A percentile compares a stretch with the other conserved stretches of the same genome.
Conservation (phyloP, 2,888 invertebrate species). For the Gari tellinella region DNA sequence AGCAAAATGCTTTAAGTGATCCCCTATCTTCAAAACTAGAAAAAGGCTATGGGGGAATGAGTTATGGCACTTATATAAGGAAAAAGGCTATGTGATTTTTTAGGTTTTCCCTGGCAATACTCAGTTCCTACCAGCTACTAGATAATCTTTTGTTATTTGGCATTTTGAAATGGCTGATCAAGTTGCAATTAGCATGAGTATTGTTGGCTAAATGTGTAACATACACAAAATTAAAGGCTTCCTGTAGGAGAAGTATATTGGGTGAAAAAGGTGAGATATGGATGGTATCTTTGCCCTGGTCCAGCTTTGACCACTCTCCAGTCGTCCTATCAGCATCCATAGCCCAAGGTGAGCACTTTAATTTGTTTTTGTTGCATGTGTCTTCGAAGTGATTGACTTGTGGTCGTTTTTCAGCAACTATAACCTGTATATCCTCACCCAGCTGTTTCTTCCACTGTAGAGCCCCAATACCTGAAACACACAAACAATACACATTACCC, state of each 20-base stretch:
- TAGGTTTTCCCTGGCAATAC: too few relatives aligned
- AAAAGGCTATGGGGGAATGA: too few relatives aligned
- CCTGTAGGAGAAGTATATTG: slow-evolving; percentile 68
- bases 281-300: slow-evolving; percentile 63
- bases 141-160: too few relatives aligned
- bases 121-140: too few relatives aligned
- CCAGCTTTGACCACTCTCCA: slow-evolving; percentile 53
- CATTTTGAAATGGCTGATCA: too few relatives aligned
- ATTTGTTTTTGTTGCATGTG: slow-evolving; percentile 59
- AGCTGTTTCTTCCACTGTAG: slow-evolving; percentile 75
- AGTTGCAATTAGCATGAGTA: too few relatives aligned
- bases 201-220: slow-evolving; percentile 23
- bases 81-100: too few relatives aligned
- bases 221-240: slow-evolving; percentile 78
- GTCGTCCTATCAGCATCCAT: slow-evolving; percentile 53
- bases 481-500: too few relatives aligned
- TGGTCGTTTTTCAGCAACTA: slow-evolving; percentile 58
- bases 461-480: slow-evolving; percentile 73
- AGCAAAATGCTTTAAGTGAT: too few relatives aligned
- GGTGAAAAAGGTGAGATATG: slow-evolving; percentile 63
- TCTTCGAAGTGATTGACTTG: slow-evolving; percentile 26
- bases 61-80: too few relatives aligned
- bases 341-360: slow-evolving; percentile 39
- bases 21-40: too few relatives aligned
- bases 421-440: slow-evolving; percentile 64